Base-by-base conservation (phyloP, 2,888 invertebrate genomes). In the Pharmacophagus antenor region DNA sequence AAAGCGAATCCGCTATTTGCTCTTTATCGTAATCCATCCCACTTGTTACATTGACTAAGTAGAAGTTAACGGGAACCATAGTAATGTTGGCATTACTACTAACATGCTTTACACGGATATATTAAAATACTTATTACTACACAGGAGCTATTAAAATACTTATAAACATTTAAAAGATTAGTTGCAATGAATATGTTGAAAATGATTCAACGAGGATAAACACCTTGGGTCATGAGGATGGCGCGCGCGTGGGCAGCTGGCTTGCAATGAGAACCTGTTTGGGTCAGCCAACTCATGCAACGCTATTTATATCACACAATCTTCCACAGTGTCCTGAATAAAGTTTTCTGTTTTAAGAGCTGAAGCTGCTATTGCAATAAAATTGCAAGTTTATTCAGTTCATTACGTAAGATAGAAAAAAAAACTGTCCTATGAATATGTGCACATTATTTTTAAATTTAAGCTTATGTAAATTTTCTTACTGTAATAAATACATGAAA, bases 231-330 rank as follows among this genome's bases (percentile, higher is more conserved):
- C 69, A 75, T 80, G 80, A 82, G 82, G 84, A 76, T 74, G 80
- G 71, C 82, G 76, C 71, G 73, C 50, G 72, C 68, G 71, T 80
- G 77, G 88, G 87, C 79, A 87, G 88, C 77, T 71, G 67, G 77
- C 82, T 80, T 77, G 80, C 73, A 78, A 71, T 73, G 76, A 77
- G 79, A 89, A 88, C 88, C 88, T 84, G 88, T 88, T 88, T 83
- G 78, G 84, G 85, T 85, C 84, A 84, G 83, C 79, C 83, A 87
- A 84, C 85, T 82, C 80, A 77, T 81, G 80, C 78, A 70, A 72
- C 76, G 82, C 83, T 86, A 87, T 87, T 86, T 84, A 84, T 86
- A 88, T 73, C 80, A 72, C 65, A 68, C 71, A 73, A 70, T 76
- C 77, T 79, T 77, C 77, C 82, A 83, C 80, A 82, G 79, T 79